Conservation (phyloP, 2,797 vertebrate species). For the Benthosema pterotum region DNA sequence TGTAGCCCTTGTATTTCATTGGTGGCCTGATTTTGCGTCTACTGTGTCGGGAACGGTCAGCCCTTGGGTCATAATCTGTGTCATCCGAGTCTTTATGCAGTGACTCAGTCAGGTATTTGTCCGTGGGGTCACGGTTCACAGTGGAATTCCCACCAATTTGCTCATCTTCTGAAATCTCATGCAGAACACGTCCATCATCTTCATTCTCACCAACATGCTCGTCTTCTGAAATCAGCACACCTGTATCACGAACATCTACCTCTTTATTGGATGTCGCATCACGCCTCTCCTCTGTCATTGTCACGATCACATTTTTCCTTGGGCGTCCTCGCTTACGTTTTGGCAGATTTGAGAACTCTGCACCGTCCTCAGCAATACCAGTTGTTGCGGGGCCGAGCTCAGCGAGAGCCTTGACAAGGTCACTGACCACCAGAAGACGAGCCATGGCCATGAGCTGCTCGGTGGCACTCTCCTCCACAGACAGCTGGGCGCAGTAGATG, state of each 20-base stretch:
- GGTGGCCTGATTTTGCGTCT: conserved; percentile 88
- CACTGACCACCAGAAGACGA: conserved; percentile 85
- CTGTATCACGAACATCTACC: neutral
- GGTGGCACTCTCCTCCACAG: conserved; percentile 77
- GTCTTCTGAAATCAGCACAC: neutral
- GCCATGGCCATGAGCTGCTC: conserved; percentile 89
- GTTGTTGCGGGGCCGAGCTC: conserved; percentile 66
- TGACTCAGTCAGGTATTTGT: conserved; percentile 39
- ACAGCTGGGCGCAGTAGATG: conserved; percentile 91
- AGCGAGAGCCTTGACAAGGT: conserved; percentile 85
- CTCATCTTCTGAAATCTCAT: conserved; percentile 3
- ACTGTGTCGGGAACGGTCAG: conserved; percentile 79
- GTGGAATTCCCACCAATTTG: neutral
- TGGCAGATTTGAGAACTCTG: conserved; percentile 7
- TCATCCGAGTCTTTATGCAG: conserved; percentile 61
- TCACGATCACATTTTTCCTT: conserved; percentile 70
- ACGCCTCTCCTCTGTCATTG: conserved; percentile 32
- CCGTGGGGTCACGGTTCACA: neutral
- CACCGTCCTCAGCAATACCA: conserved; percentile 1
- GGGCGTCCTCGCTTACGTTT: conserved; percentile 91
- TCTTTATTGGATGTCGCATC: neutral
- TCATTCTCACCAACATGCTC: neutral
- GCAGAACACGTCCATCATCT: neutral
- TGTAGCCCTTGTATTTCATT: conserved; percentile 89
- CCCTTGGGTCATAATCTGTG: conserved; percentile 73